Base-by-base conservation (phyloP, 1,140 invertebrate species). In the Macrobrachium nipponense region DNA sequence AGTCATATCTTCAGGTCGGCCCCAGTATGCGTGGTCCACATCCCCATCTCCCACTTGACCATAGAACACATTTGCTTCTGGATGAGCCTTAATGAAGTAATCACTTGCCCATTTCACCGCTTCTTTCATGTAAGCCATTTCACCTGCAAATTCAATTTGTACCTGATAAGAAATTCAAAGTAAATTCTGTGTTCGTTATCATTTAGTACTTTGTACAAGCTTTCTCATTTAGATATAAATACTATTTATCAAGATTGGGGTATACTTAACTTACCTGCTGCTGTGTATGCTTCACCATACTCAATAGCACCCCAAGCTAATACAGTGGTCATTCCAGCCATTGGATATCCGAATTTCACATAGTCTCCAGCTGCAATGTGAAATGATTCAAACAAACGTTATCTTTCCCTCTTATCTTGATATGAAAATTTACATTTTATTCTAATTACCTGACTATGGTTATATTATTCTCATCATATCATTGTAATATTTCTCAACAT, bases 301-400 rank as follows among this genome's bases (percentile, higher is more conserved):
- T 90, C 89, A 36, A 91, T 78, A n/a, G 90, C 80, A 43, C 91
- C 90, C 91, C 91, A 91, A 5, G 90, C 87, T 18, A 91, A 72
- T 72, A 91, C 66, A 27, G 90, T 91, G 7, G 89, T 88, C 14
- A 90, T 86, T 12, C 81, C 87, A 5, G 91, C 91, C 90, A 91
- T 91, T 8, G 91, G 91, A 17, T 91, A 89, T 17, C 90, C 90
- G 75, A 91, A 91, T 80, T 91, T 91, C 2, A 91, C 90, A 87
- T 89, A 89, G 86, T 91, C 91, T 36, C 91, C 91, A 81, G 91
- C 91, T 76, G 73, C 27, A 36, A 36, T 36, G 27, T 2, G 27
- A 36, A 36, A 36, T 36, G 1, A 36, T 36, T 36, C 1, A 36
- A 36, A 2, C 1, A 36, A 36, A 4, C 27, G 1, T 36, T 36